Evolutionary conservation across 1,140 invertebrate species (phyloP).

Genomic region (Drosophila cardini): DNA sequence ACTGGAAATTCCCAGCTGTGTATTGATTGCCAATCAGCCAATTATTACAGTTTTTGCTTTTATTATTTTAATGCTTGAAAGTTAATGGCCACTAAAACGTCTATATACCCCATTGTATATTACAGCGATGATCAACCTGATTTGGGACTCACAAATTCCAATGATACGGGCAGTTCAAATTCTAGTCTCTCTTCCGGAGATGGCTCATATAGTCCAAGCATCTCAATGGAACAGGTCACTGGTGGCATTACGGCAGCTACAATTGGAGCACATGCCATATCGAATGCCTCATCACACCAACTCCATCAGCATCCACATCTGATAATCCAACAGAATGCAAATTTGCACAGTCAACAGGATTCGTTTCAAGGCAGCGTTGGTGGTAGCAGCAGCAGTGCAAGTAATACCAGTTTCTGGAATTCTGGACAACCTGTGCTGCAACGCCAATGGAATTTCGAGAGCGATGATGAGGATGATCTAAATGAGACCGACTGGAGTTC

Average conservation of each 20-base stretch:
- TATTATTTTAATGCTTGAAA: no score
- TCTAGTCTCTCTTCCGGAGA: slow-evolving; percentile 86
- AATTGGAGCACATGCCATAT: slow-evolving; percentile 52
- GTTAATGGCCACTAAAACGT: background rate
- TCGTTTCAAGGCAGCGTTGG: slow-evolving; percentile 74
- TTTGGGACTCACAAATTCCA: slow-evolving; percentile 76
- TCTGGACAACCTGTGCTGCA: slow-evolving; percentile 63
- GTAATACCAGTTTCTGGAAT: slow-evolving; percentile 82
- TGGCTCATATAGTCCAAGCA: slow-evolving; percentile 86
- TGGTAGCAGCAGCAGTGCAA: slow-evolving; percentile 55
- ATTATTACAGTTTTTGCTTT: background rate
- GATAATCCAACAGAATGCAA: slow-evolving; percentile 68
- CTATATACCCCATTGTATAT: background rate
- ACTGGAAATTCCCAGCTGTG: slow-evolving; percentile 3
- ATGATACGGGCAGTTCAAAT: slow-evolving; percentile 81
- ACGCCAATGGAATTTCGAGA: slow-evolving; percentile 83
- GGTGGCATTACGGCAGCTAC: slow-evolving; percentile 61
- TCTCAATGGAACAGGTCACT: slow-evolving; percentile 86
- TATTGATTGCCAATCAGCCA: slow-evolving; percentile 7
- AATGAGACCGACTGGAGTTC: slow-evolving; percentile 89
- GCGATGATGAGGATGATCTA: slow-evolving; percentile 86
- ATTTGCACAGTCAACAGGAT: slow-evolving; percentile 78
- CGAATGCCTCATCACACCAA: slow-evolving; percentile 19
- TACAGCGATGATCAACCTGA: slow-evolving; percentile 80
- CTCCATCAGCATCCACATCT: slow-evolving; percentile 70